Evolutionary conservation across 2,113 vertebrate species (phyloP).

Genomic region (Chloebia gouldiae): DNA sequence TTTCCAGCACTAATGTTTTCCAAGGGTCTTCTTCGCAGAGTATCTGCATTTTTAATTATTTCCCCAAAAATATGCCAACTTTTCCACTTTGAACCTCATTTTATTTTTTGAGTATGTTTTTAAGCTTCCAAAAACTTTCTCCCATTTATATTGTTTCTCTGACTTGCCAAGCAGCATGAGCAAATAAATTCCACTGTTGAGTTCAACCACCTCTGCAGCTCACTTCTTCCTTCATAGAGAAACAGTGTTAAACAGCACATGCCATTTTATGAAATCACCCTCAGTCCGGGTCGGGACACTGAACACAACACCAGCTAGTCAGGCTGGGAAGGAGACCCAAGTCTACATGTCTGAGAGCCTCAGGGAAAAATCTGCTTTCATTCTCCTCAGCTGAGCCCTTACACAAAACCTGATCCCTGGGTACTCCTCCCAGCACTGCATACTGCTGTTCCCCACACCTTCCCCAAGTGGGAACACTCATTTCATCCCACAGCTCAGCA

Average conservation of each 20-base stretch:
- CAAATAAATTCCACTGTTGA: neutral
- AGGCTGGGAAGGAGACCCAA: neutral
- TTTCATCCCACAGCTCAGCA: neutral
- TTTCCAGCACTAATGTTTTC: neutral
- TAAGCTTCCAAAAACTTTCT: neutral
- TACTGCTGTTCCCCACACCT: neutral
- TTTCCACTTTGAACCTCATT: neutral
- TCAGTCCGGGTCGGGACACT: neutral
- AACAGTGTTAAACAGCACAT: neutral
- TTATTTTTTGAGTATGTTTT: neutral
- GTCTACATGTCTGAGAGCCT: neutral
- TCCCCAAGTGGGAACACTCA: neutral
- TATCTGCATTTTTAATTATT: neutral
- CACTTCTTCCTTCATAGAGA: neutral
- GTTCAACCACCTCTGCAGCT: neutral
- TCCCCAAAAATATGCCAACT: neutral
- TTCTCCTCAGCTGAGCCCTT: neutral
- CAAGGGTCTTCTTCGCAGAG: neutral
- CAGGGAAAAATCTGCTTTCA: neutral
- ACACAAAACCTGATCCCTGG: neutral
- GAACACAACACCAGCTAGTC: neutral
- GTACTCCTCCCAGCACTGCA: neutral
- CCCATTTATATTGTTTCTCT: neutral
- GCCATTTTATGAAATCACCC: neutral
- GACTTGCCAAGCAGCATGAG: neutral